Evolutionary conservation across 1,140 invertebrate species (phyloP), one percentile per base, ranked within the genome.

Genomic region (Formica exsecta): DNA sequence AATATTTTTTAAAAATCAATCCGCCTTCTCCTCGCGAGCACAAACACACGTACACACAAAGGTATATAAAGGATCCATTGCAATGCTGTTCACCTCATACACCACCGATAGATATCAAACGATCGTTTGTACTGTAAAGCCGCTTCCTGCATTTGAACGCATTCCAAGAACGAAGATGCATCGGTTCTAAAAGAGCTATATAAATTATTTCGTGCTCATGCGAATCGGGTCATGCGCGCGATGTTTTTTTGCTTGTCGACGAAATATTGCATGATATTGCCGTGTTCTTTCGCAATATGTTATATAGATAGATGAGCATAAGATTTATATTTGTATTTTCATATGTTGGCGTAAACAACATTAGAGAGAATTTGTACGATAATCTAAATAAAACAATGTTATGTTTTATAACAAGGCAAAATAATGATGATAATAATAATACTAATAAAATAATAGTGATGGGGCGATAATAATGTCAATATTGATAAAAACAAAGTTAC

Each of bases 81-180:
- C 79, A 62, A 83, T 83, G 68, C 79, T 83, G 79, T 83, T 74
- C 73, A 83, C 79, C 54, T 83, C 79, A 83, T 83, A 83, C 79
- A 57, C 68, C 79, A 25, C 41, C 79, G 79, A 83, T 83, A 83
- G 79, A 83, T 83, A 83, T 83, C 79, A 83, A 83, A 83, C 79
- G 79, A 25, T 83, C 54, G 79, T 83, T 74, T 74, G 79, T 74
- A 83, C 68, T 32, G 68, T 29, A 74, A 83, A 83, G 68, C 79
- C 79, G 79, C 79, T 74, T 73, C 79, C 79, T 74, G 79, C 79
- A 83, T 83, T 83, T 83, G 79, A 83, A 83, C 79, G 79, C 68
- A 83, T 83, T 83, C 79, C 79, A 83, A 83, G 79, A 83, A 83
- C 79, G 68, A 83, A 83, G 79, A 83, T 74, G 79, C 79, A 83